Evolutionary conservation across 2,113 vertebrate species (phyloP), one percentile per base, ranked within the genome.

Genomic region (Pyrgilauda ruficollis): DNA sequence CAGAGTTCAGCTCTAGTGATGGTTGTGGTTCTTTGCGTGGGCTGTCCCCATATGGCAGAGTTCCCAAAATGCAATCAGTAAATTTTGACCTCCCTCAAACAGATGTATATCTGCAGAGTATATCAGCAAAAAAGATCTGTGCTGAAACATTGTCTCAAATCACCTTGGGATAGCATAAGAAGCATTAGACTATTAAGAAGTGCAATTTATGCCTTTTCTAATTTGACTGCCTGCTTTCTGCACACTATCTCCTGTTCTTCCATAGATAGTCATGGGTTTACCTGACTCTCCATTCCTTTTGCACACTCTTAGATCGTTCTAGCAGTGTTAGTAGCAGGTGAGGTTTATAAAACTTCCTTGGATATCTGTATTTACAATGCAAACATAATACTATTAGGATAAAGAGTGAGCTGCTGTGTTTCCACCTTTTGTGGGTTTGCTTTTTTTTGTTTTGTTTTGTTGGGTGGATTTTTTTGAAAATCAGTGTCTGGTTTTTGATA

Each of bases 281-380:
- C 22, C 14, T 3, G 2, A 37, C 43, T 88, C 21, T 46, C 13
- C 6, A 8, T 0, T 0, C n/a, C 21, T 90, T 90, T 37, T 3
- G 2, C 55, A 46, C 4, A 3, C 5, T 23, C 11, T 43, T 43
- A 17, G 12, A 8, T 75, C 0, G 0, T 69, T 84, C 9, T 77
- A 2, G 63, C 24, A 68, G 15, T 0, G 0, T 67, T 67, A 15
- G 26, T 41, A 53, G 41, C 11, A 21, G 31, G 11, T n/a, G 28
- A 77, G 28, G 33, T 23, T 81, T 92, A 59, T 44, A 75, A 92
- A 86, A 55, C 6, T 24, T 90, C 9, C 11, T 62, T 63, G 41
- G 21, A 20, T 9, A 17, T 68, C 16, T 77, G 9, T 53, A 17
- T 55, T 8, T 49, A 35, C 41, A 59, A 5, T 55, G 37, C 13